phyloP scores from a whole-genome alignment of 2,888 invertebrate genomes.

The Villa cingulata region DNA sequence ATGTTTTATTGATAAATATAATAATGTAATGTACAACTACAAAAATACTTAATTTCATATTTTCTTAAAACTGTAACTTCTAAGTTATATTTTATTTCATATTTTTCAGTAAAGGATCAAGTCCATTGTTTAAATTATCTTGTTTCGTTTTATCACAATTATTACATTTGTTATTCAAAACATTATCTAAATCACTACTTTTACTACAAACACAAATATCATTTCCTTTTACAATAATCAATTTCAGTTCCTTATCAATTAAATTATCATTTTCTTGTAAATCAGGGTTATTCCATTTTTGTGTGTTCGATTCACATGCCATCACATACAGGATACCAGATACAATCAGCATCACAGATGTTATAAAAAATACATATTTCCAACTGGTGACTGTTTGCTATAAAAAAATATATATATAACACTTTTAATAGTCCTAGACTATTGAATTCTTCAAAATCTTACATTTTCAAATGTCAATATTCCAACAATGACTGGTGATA shows the following conservation, averaged over 20 bases:
- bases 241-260: constrained; percentile 24
- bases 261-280: constrained; percentile 4
- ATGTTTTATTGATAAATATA: too few species aligned
- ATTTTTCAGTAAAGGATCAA: background rate
- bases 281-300: constrained; percentile 41
- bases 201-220: constrained; percentile 1
- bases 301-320: constrained; percentile 43
- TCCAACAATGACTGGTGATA: constrained; percentile 49
- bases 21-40: too few species aligned
- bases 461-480: constrained; percentile 48
- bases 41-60: too few species aligned
- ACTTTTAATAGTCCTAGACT: too few species aligned
- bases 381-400: constrained; percentile 48
- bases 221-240: constrained; percentile 10
- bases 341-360: constrained; percentile 38
- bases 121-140: background rate
- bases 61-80: too few species aligned
- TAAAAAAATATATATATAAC: constrained; percentile 17
- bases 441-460: too few species aligned
- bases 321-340: constrained; percentile 41
- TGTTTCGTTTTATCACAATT: background rate
- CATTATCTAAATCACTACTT: constrained; percentile 1
- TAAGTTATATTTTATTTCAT: background rate
- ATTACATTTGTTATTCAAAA: background rate
- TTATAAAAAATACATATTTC: constrained; percentile 46